Evolutionary conservation across 1,140 invertebrate species (phyloP), one percentile per base, ranked within the genome.

Genomic region (Potamilus streckersoni): DNA sequence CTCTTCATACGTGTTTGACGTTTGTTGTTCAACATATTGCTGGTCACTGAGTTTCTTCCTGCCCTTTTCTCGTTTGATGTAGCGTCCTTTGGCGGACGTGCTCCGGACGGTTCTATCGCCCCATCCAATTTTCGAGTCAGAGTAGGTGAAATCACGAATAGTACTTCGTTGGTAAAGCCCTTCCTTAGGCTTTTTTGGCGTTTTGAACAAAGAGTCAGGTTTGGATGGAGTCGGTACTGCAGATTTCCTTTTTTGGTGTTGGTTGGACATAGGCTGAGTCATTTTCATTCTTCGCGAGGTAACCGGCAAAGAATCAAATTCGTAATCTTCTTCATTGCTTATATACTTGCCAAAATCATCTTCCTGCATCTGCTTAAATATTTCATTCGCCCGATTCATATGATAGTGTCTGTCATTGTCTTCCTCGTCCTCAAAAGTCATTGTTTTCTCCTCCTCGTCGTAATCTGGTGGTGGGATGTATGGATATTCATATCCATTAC

Each of bases 11-110:
- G 75, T 68, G 6, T 71, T 71, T 14, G 31, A 19, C 5, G 13
- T 17, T 57, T 38, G 20, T 20, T n/a, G n/a, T 13, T 12, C 63
- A 55, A 61, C 17, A 17, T 31, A 19, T 23, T 57, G 65, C 19
- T 57, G 13, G 13, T 27, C 69, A 56, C 63, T 66, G 38, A 77
- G 57, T 14, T 71, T 56, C 23, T 61, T 59, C 19, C 75, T 63
- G 57, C 73, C 75, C n/a, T 77, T 72, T 20, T 77, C 69, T n/a
- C 69, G 75, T 73, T 77, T 77, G 38, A 77, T 77, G 57, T 77
- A 69, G 20, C 75, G 23, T 15, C 75, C 75, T 23, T 77, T 77
- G 19, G 75, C 75, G 17, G 75, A 77, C 4, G 75, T 77, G 65
- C 75, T 77, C 38, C 73, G 72, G 12, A 73, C 70, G 16, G 75